phyloP scores from a whole-genome alignment of 2,113 vertebrate species.

The Bos javanicus region DNA sequence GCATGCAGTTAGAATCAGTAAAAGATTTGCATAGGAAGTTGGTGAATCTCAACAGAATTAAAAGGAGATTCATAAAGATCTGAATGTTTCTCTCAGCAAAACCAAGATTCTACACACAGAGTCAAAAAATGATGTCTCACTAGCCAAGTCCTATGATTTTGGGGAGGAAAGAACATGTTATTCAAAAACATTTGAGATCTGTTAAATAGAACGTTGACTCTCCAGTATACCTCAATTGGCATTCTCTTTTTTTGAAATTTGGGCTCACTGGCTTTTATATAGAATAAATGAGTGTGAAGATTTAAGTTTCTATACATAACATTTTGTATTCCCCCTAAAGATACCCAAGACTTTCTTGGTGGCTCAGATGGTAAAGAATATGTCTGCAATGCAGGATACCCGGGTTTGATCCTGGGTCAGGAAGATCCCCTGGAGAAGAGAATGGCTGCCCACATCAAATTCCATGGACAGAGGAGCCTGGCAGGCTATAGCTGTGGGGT shows the following conservation, averaged over 20 bases:
- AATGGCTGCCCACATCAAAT: background rate
- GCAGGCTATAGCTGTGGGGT: background rate
- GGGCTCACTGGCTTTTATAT: background rate
- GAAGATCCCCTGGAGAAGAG: background rate
- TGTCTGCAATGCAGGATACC: background rate
- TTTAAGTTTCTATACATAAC: background rate
- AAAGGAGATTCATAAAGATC: background rate
- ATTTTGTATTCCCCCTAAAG: background rate
- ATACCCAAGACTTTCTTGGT: background rate
- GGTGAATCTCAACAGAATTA: background rate
- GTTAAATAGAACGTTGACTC: background rate
- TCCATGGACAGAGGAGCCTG: background rate
- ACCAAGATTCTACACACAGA: background rate
- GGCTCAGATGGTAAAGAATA: background rate
- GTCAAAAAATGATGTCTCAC: background rate
- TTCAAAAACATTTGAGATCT: background rate
- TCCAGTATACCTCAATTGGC: background rate
- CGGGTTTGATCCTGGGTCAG: background rate
- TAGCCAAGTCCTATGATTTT: background rate
- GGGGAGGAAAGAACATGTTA: background rate
- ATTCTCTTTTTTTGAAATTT: background rate
- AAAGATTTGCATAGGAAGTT: background rate
- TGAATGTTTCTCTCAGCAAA: background rate
- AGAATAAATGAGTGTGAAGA: background rate
- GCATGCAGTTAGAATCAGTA: background rate